Percentiles rank a stretch among this genome's conserved stretches.
Evolutionary conservation across 1,140 invertebrate species (phyloP).

Genomic region (Eumeta japonica): DNA sequence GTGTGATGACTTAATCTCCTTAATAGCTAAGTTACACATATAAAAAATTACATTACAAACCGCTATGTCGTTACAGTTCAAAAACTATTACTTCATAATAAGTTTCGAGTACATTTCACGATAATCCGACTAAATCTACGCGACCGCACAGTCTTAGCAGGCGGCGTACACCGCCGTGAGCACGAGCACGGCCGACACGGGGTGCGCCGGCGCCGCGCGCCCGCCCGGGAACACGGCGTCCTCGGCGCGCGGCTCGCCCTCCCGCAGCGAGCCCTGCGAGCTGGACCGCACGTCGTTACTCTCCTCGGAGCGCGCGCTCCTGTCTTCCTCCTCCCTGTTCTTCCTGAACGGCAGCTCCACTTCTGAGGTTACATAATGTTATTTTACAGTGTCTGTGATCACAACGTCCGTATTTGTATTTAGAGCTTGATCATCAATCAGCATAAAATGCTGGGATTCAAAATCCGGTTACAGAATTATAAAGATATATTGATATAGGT

Average conservation of each 20-base stretch:
- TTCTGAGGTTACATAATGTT: slow-evolving; percentile 26
- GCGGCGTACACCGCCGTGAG: slow-evolving; percentile 20
- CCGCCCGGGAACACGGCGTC: slow-evolving; percentile 45
- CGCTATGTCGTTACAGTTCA: no score
- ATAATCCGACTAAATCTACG: no score
- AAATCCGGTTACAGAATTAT: neutral
- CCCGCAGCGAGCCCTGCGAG: slow-evolving; percentile 45
- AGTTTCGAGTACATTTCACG: no score
- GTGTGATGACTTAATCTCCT: no score
- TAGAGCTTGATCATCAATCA: neutral
- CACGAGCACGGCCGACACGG: slow-evolving; percentile 17
- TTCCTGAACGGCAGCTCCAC: slow-evolving; percentile 53
- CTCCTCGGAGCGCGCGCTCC: slow-evolving; percentile 31
- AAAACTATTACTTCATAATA: no score
- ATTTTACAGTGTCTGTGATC: slow-evolving; percentile 3
- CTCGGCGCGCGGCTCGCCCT: slow-evolving; percentile 29
- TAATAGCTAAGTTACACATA: no score
- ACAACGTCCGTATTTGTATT: no score
- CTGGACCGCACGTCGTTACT: slow-evolving; percentile 46
- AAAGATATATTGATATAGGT: no score
- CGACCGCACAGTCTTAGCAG: no score
- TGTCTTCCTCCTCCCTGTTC: slow-evolving; percentile 37
- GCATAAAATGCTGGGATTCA: no score
- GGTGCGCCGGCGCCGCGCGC: slow-evolving; percentile 32
- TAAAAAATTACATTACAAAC: no score